phyloP scores from a whole-genome alignment of 2,888 invertebrate species.

The Sminthurinus aureus region DNA sequence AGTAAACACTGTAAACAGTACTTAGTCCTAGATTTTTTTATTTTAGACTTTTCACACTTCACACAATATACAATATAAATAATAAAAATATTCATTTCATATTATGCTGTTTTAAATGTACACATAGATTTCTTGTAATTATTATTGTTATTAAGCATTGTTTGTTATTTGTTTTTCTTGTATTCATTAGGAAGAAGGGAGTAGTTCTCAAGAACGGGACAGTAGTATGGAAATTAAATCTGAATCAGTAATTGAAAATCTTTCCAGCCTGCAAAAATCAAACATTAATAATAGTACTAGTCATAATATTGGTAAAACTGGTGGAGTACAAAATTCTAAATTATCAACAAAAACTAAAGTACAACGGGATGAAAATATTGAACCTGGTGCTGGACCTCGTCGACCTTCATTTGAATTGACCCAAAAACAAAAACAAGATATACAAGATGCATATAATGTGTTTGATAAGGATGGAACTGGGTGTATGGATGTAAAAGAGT shows the following conservation, averaged over 20 bases:
- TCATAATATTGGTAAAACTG: background rate
- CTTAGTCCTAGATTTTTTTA: too few relatives aligned
- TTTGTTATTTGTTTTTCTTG: too few relatives aligned
- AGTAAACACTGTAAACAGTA: too few relatives aligned
- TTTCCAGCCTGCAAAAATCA: background rate
- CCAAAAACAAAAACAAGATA: slow-evolving; percentile 89
- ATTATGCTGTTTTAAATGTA: too few relatives aligned
- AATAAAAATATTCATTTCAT: too few relatives aligned
- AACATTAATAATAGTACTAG: background rate
- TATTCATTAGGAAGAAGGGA: too few relatives aligned
- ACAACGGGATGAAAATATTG: background rate
- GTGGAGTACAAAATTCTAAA: background rate
- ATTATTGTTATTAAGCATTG: too few relatives aligned
- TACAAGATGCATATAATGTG: slow-evolving; percentile 93
- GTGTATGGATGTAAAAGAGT: slow-evolving; percentile 87
- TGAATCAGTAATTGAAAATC: background rate
- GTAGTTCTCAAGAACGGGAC: background rate
- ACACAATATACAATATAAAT: too few relatives aligned
- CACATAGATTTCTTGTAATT: too few relatives aligned
- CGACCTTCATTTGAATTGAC: slow-evolving; percentile 81
- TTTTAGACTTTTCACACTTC: too few relatives aligned
- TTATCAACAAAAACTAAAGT: background rate
- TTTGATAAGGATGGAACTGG: slow-evolving; percentile 92
- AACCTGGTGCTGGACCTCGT: background rate
- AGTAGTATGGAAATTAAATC: background rate